Conservation (phyloP, 2,888 invertebrate species). For the Tetropium fuscum region DNA sequence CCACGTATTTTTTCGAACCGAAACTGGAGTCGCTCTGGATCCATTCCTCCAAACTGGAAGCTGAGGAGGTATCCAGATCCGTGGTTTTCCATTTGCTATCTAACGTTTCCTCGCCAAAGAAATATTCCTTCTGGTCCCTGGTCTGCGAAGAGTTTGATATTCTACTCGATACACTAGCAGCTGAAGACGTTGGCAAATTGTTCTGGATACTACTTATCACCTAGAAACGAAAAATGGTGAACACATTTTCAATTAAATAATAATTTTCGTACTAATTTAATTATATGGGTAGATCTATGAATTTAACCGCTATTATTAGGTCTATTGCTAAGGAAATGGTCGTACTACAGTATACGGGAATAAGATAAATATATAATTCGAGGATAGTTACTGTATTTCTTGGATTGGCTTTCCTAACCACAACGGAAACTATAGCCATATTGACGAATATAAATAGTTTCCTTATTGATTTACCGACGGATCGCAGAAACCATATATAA, state of each 20-base stretch:
- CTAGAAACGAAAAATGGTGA: constrained; percentile 58
- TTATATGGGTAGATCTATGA: too few species aligned
- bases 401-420: constrained; percentile 37
- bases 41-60: constrained; percentile 64
- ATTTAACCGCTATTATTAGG: background rate
- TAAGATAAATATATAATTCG: background rate
- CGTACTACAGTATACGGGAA: too few species aligned
- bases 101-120: constrained; percentile 61
- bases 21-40: constrained; percentile 60
- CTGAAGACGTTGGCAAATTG: constrained; percentile 64
- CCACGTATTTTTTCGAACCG: constrained; percentile 61
- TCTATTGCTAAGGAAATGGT: background rate
- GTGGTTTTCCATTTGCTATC: constrained; percentile 58
- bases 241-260: too few species aligned
- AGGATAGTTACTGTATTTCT: constrained; percentile 20
- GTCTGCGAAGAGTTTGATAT: constrained; percentile 54
- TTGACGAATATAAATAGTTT: constrained; percentile 22
- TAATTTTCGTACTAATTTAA: too few species aligned
- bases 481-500: constrained; percentile 7
- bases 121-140: constrained; percentile 60
- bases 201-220: constrained; percentile 76
- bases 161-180: constrained; percentile 58
- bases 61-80: constrained; percentile 59
- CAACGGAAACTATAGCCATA: constrained; percentile 49
- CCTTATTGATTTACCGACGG: background rate